phyloP scores from a whole-genome alignment of 2,888 invertebrate species.

The Eilema depressum region DNA sequence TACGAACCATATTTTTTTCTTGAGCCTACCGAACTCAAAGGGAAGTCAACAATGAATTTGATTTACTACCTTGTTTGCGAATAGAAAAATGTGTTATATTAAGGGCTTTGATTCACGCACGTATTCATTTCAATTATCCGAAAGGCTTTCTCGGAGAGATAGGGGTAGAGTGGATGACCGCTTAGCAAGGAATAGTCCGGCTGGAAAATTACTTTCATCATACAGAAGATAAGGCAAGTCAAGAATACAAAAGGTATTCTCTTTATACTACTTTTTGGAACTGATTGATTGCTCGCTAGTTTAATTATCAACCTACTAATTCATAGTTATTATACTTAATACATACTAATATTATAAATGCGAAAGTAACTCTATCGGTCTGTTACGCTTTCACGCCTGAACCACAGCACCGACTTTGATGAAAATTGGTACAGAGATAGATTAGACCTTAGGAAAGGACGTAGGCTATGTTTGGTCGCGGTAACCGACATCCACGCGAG shows the following conservation, averaged over 20 bases:
- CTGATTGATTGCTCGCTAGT: too few relatives aligned
- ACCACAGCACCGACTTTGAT: too few relatives aligned
- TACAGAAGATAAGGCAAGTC: neutral
- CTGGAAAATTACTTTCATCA: slow-evolving; percentile 1
- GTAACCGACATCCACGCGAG: too few relatives aligned
- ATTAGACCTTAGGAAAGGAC: too few relatives aligned
- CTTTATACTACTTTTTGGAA: too few relatives aligned
- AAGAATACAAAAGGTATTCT: neutral
- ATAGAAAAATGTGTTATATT: slow-evolving; percentile 1
- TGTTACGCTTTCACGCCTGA: too few relatives aligned
- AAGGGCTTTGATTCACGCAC: neutral
- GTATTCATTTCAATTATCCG: neutral
- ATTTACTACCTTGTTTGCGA: slow-evolving; percentile 17
- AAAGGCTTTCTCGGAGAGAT: neutral
- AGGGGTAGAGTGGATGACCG: neutral
- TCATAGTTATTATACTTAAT: too few relatives aligned
- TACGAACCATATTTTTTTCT: slow-evolving; percentile 22
- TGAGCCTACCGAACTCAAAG: slow-evolving; percentile 13
- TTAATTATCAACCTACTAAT: too few relatives aligned
- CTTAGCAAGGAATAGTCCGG: neutral
- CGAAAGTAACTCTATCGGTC: too few relatives aligned
- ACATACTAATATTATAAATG: too few relatives aligned
- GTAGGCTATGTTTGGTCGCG: too few relatives aligned
- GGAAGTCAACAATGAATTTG: slow-evolving; percentile 14
- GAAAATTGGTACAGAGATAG: too few relatives aligned